Evolutionary conservation across 2,113 vertebrate species (phyloP).

Genomic region (Eurypyga helias): DNA sequence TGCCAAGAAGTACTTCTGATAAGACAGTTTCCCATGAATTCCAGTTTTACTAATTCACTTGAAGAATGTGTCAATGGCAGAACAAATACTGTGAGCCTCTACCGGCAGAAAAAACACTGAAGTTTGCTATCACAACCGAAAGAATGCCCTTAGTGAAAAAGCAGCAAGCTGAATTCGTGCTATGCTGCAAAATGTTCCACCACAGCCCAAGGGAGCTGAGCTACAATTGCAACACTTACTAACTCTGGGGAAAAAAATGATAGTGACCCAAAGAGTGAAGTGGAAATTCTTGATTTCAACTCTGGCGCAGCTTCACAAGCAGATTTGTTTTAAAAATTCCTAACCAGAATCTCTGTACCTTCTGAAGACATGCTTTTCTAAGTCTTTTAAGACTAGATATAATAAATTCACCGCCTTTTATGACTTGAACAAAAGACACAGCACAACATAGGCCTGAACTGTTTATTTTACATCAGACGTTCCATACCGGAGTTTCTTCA

Average conservation of each 20-base stretch:
- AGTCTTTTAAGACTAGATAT: not conserved
- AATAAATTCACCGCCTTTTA: not conserved
- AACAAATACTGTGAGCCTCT: not conserved
- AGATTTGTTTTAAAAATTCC: not conserved
- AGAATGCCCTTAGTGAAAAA: not conserved
- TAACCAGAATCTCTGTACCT: not conserved
- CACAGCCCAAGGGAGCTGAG: not conserved
- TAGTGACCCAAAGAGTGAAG: not conserved
- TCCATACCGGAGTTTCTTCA: slow-evolving; percentile 1
- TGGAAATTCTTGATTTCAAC: not conserved
- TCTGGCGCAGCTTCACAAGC: not conserved
- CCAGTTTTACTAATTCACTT: not conserved
- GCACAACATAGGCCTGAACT: not conserved
- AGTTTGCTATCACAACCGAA: not conserved
- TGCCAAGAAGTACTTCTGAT: not conserved
- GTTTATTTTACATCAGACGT: slow-evolving; percentile 80
- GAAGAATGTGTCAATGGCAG: not conserved
- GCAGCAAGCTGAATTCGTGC: not conserved
- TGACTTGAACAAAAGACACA: not conserved
- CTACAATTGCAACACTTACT: not conserved
- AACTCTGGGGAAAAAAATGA: not conserved
- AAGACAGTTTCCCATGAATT: not conserved
- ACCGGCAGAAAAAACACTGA: not conserved
- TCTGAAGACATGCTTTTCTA: not conserved
- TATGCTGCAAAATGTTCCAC: not conserved